Conservation (phyloP, 2,888 invertebrate genomes). For the Chaetoderma sp. region DNA sequence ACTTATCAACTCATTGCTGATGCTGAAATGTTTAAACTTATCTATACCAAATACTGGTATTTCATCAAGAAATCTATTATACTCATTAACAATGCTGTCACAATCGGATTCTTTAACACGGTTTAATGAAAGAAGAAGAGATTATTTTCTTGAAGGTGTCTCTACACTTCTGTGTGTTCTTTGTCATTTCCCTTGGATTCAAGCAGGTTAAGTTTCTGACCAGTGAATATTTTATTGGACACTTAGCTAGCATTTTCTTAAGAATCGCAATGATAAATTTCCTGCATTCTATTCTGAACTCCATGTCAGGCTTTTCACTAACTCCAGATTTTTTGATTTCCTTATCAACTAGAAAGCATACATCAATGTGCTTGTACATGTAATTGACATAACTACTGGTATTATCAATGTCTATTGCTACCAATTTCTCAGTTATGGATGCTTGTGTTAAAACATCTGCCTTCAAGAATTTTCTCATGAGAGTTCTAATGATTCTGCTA, state of each 20-base stretch:
- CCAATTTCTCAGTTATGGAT: no score
- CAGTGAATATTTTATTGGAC: constrained; percentile 15
- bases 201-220: constrained; percentile 16
- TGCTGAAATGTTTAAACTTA: no score
- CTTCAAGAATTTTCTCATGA: not conserved
- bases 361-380: no score
- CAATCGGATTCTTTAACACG: no score
- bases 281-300: constrained; percentile 10
- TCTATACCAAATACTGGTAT: no score
- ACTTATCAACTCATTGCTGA: constrained; percentile 12
- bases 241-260: constrained; percentile 12
- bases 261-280: constrained; percentile 5
- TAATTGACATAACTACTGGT: no score
- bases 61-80: not conserved
- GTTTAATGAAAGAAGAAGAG: no score
- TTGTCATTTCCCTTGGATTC: not conserved
- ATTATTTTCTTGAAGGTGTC: no score
- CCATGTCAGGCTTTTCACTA: not conserved
- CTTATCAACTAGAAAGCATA: no score
- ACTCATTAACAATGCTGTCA: not conserved
- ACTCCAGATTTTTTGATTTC: no score
- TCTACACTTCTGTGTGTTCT: no score
- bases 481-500: not conserved
- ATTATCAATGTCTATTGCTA: no score
- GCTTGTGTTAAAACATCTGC: not conserved